These are phyloP conservation scores for Epirrhoe alternata DNA, from an alignment of 2,888 invertebrate genomes.

Conservation along the genomic window DNA sequence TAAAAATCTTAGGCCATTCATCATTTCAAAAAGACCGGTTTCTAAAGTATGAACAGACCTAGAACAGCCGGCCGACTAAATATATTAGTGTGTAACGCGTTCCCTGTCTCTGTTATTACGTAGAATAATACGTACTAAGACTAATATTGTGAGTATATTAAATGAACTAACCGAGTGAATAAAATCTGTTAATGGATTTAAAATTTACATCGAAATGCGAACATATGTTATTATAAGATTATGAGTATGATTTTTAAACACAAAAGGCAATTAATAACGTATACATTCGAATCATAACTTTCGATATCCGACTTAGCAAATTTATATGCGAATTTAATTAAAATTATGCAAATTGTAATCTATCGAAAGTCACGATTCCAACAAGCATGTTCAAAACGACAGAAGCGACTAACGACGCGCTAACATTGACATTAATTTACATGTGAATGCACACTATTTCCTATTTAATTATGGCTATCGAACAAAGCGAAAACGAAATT, in stretches of 20 bases:
- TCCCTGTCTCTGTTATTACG: no score
- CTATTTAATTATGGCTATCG: conserved; percentile 1
- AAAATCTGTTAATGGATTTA: no score
- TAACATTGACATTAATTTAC: conserved; percentile 25
- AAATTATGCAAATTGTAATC: conserved; percentile 44
- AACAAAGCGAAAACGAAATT: neutral
- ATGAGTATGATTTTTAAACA: neutral
- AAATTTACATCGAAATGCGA: no score
- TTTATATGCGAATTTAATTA: conserved; percentile 35
- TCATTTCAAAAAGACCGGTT: no score
- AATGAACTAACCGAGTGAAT: no score
- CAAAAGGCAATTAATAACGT: neutral
- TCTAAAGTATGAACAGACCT: no score
- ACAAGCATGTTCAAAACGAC: conserved; percentile 43
- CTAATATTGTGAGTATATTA: no score
- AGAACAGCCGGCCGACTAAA: no score
- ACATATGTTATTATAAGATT: no score
- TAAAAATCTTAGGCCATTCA: no score
- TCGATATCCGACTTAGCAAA: conserved; percentile 29
- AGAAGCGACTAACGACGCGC: conserved; percentile 34
- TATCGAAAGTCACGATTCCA: conserved; percentile 53
- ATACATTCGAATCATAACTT: conserved; percentile 15
- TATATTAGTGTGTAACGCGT: no score
- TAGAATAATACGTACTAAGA: no score
- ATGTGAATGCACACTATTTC: neutral